Percentiles rank a stretch among this genome's conserved stretches.
phyloP scores from a whole-genome alignment of 2,797 vertebrate genomes.

The Spinus pinus region DNA sequence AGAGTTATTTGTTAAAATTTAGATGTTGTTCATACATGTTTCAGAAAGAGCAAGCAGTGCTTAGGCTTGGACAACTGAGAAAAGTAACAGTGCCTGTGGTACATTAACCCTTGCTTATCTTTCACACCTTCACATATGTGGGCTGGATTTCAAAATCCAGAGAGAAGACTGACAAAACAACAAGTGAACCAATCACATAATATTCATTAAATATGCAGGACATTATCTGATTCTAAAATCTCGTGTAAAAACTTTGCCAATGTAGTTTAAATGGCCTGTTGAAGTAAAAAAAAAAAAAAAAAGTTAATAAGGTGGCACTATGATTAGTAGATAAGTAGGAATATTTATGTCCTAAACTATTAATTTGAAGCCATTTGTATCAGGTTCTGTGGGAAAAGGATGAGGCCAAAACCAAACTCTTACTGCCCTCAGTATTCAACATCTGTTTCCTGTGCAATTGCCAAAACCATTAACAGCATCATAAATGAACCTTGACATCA shows the following conservation, averaged over 20 bases:
- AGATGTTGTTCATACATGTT: background rate
- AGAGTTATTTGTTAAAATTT: background rate
- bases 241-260: background rate
- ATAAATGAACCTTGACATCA: background rate
- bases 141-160: background rate
- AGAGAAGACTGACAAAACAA: background rate
- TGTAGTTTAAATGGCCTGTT: background rate
- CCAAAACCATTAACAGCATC: conserved; percentile 1
- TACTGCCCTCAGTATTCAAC: background rate
- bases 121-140: background rate
- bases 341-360: background rate
- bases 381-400: conserved; percentile 11
- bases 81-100: background rate
- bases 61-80: background rate
- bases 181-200: background rate
- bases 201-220: background rate
- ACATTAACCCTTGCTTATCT: background rate
- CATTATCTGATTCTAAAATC: conserved; percentile 6
- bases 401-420: background rate
- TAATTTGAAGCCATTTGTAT: background rate
- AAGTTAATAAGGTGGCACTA: background rate
- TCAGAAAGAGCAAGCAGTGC: background rate
- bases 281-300: background rate
- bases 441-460: conserved; percentile 51
- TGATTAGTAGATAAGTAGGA: conserved; percentile 3